Evolutionary conservation across 2,888 invertebrate genomes (phyloP), one percentile per base, ranked within the genome.

Genomic region (Omphaloscelis lunosa): DNA sequence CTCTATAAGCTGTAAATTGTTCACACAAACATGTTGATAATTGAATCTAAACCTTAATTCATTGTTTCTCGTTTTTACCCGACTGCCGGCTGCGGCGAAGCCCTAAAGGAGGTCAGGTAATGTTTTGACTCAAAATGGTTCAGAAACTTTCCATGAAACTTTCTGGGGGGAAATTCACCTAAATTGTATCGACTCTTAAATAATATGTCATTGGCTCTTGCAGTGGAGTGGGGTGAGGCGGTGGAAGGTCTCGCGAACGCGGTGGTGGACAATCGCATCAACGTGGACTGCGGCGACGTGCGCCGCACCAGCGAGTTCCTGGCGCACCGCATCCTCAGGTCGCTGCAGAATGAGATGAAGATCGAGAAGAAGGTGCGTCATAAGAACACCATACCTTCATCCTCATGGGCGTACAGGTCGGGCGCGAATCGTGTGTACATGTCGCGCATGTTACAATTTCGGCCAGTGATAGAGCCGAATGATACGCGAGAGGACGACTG

Each of bases 171-270:
- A 15, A 63, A n/a, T 63, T 45, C 1, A 20, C 7, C 20, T 7
- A 27, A 41, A 41, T 41, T 41, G 6, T 41, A 27, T 41, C 41
- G 20, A 27, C 1, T 39, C 17, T n/a, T n/a, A n/a, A 41, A 7
- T 45, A 45, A 27, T 15, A 67, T 34, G 23, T 34, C 51, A 53
- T n/a, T 67, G 66, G 27, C 8, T 66, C 7, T n/a, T 68, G 12
- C 83, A 96, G 96, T 96, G 95, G 95, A 96, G 86, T 96, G 96
- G 96, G 95, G 95, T 41, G 96, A 96, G 70, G 95, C 95, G 0
- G 96, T 96, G 48, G 96, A 96, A 75, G 92, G 92, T 0, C 83
- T 96, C 8, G 83, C 96, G 3, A 87, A 83, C 0, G 95, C 95
- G 0, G 95, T 95, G 65, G 94, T 96, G 39, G 91, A 95, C 85